Conservation (phyloP, 1,140 invertebrate species). For the Pissodes strobi region DNA sequence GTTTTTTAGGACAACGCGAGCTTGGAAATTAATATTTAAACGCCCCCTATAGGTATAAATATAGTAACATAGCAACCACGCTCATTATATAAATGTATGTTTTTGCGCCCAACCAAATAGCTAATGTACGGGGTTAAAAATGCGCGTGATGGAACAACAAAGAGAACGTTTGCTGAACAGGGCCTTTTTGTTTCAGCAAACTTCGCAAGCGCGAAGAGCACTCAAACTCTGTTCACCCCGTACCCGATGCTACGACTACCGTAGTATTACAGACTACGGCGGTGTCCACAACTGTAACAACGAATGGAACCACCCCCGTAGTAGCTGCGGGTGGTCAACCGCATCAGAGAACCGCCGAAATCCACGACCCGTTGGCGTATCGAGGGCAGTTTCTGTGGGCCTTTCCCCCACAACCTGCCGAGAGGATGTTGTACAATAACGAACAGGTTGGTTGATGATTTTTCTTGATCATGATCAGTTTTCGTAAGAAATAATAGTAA, state of each 20-base stretch:
- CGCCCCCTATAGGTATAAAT: no score
- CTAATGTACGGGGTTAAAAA: no score
- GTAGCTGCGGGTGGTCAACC: constrained; percentile 36
- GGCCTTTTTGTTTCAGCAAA: constrained; percentile 63
- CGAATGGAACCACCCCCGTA: constrained; percentile 38
- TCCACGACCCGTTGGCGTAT: constrained; percentile 39
- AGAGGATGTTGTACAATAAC: constrained; percentile 74
- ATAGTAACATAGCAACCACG: no score
- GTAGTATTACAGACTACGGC: constrained; percentile 63
- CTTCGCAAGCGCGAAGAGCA: constrained; percentile 80
- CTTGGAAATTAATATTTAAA: no score
- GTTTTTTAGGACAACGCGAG: no score
- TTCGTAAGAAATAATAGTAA: no score
- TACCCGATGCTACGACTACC: constrained; percentile 56
- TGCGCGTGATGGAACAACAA: no score
- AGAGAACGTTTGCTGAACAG: background rate
- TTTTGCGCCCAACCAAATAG: no score
- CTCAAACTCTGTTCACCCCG: constrained; percentile 66
- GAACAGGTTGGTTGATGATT: constrained; percentile 70
- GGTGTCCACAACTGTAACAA: constrained; percentile 50
- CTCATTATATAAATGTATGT: no score
- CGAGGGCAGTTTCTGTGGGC: constrained; percentile 75
- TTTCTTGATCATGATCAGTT: background rate
- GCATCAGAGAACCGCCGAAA: constrained; percentile 37
- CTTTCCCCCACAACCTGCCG: constrained; percentile 71